A percentile compares a stretch with the other conserved stretches of the same genome.
phyloP scores from a whole-genome alignment of 2,888 invertebrate genomes.

The Heliothis peltigera region DNA sequence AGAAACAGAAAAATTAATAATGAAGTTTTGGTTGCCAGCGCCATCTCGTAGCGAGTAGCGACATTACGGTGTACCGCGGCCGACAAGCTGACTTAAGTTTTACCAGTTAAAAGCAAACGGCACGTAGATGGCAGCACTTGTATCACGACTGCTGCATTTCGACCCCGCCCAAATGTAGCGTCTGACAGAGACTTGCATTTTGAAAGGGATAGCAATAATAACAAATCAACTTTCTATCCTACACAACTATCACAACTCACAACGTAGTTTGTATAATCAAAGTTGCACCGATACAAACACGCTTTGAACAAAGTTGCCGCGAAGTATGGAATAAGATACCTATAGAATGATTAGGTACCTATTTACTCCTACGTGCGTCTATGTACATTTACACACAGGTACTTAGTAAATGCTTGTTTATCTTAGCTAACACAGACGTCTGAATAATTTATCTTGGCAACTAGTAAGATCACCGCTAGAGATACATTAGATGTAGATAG shows the following conservation, averaged over 20 bases:
- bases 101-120: conserved; percentile 7
- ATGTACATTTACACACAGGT: neutral
- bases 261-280: conserved; percentile 34
- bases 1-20: conserved; percentile 16
- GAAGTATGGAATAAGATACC: conserved; percentile 15
- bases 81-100: conserved; percentile 1
- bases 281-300: conserved; percentile 39
- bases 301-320: conserved; percentile 43
- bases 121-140: conserved; percentile 75
- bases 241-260: conserved; percentile 36
- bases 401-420: conserved; percentile 32
- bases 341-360: conserved; percentile 1
- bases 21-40: conserved; percentile 55
- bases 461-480: conserved; percentile 28
- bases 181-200: conserved; percentile 68
- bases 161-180: conserved; percentile 71
- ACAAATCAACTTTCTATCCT: conserved; percentile 77
- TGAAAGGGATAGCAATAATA: conserved; percentile 80
- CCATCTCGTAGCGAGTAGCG: conserved; percentile 74
- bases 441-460: conserved; percentile 44
- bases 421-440: conserved; percentile 29
- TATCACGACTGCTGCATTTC: conserved; percentile 55
- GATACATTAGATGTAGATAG: neutral
- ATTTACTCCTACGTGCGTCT: conserved; percentile 21
- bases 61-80: conserved; percentile 45